phyloP scores from a whole-genome alignment of 2,113 vertebrate species.

The Eurypyga helias region DNA sequence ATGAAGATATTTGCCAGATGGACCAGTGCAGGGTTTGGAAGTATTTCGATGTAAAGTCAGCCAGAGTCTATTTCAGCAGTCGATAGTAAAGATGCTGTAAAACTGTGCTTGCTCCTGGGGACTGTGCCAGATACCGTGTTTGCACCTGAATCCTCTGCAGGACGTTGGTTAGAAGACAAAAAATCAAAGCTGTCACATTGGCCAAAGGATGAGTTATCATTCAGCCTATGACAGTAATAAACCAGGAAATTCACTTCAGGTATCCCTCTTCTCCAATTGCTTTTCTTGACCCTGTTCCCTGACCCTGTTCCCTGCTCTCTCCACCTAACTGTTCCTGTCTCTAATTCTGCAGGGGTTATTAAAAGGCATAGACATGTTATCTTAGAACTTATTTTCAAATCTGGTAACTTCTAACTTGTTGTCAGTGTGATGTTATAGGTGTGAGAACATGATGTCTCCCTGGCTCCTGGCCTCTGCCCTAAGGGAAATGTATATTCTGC shows the following conservation, averaged over 20 bases:
- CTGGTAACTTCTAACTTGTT: not conserved
- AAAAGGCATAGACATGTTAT: not conserved
- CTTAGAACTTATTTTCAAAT: not conserved
- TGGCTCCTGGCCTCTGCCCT: not conserved
- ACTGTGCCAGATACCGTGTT: not conserved
- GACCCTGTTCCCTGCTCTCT: not conserved
- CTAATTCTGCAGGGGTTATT: not conserved
- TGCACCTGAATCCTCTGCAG: not conserved
- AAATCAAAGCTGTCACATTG: not conserved
- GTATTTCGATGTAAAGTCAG: not conserved
- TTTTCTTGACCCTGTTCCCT: not conserved
- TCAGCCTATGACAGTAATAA: not conserved
- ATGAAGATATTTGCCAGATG: not conserved
- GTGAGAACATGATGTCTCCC: not conserved
- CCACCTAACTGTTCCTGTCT: not conserved
- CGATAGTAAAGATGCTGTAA: not conserved
- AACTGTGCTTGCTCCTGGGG: not conserved
- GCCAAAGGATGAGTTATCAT: not conserved
- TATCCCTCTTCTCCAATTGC: not conserved
- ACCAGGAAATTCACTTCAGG: not conserved
- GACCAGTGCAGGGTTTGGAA: not conserved
- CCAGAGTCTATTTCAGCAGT: not conserved
- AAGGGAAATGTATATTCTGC: not conserved
- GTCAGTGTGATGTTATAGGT: not conserved
- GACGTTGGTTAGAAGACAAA: not conserved